These are phyloP conservation scores for Anorthoa munda DNA, from an alignment of 2,888 invertebrate genomes.

Conservation along the genomic window DNA sequence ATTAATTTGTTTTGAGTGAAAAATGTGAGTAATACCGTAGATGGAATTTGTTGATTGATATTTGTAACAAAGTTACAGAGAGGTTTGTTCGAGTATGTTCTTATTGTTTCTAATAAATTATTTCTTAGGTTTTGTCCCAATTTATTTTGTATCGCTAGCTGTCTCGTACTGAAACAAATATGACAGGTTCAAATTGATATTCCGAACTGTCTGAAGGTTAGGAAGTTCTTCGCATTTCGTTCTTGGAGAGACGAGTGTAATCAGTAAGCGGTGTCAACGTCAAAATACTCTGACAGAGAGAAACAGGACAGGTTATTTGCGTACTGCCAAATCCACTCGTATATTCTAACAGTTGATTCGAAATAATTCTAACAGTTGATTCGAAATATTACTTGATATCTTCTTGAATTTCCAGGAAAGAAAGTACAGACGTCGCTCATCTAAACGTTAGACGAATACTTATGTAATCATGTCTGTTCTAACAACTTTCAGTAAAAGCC, in stretches of 20 bases:
- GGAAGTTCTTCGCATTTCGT: constrained; percentile 39
- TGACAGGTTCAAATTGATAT: constrained; percentile 47
- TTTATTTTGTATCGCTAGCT: constrained; percentile 38
- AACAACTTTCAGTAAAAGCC: constrained; percentile 27
- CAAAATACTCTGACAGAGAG: constrained; percentile 29
- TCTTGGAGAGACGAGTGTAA: constrained; percentile 31
- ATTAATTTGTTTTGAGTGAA: constrained; percentile 51
- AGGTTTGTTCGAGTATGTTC: not conserved
- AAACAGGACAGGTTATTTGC: constrained; percentile 47
- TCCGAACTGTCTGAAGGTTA: constrained; percentile 16
- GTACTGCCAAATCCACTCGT: constrained; percentile 23
- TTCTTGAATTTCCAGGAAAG: constrained; percentile 10
- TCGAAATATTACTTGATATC: constrained; percentile 24
- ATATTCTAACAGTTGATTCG: constrained; percentile 22
- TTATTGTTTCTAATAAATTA: constrained; percentile 20
- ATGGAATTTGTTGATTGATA: constrained; percentile 9
- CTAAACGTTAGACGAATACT: not conserved
- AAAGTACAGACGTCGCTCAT: not conserved
- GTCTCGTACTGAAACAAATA: constrained; percentile 38
- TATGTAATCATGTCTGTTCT: not conserved
- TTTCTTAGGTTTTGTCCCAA: constrained; percentile 20
- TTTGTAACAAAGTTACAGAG: not conserved
- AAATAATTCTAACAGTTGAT: constrained; percentile 32
- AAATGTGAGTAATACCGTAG: constrained; percentile 39
- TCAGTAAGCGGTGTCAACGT: constrained; percentile 50